Conservation (phyloP, 2,797 vertebrate species). For the Gila robusta region DNA sequence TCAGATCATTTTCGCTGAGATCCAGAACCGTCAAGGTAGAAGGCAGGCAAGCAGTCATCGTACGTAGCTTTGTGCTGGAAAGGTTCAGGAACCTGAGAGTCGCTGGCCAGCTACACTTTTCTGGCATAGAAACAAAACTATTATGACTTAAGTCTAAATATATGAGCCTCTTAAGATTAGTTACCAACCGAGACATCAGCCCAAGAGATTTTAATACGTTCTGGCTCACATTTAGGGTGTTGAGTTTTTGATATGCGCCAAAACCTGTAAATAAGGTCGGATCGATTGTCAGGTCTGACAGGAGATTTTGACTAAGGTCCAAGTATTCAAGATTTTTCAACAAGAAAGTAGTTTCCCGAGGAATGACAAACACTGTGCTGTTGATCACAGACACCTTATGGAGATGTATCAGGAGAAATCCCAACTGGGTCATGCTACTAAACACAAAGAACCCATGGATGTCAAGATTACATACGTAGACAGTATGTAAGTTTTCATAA, state of each 20-base stretch:
- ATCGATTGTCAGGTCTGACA: conserved; percentile 70
- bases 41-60: conserved; percentile 75
- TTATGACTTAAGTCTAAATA: conserved; percentile 81
- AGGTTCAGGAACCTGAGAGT: conserved; percentile 78
- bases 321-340: conserved; percentile 76
- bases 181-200: conserved; percentile 41
- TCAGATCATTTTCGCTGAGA: conserved; percentile 79
- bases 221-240: conserved; percentile 80
- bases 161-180: conserved; percentile 66
- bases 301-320: conserved; percentile 80
- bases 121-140: conserved; percentile 70
- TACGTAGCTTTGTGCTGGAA: conserved; percentile 72
- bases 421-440: conserved; percentile 60
- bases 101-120: conserved; percentile 75
- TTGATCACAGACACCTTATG: conserved; percentile 72
- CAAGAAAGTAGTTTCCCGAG: conserved; percentile 65
- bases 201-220: conserved; percentile 75
- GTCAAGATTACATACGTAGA: conserved; percentile 64
- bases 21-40: conserved; percentile 76
- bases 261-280: conserved; percentile 69
- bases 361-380: conserved; percentile 78
- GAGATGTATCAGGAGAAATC: conserved; percentile 60
- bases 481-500: conserved; percentile 46
- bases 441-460: conserved; percentile 75
- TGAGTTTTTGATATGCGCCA: conserved; percentile 68